Evolutionary conservation across 2,888 invertebrate species (phyloP), one percentile per base, ranked within the genome.

Genomic region (Pollenia griseotomentosa): DNA sequence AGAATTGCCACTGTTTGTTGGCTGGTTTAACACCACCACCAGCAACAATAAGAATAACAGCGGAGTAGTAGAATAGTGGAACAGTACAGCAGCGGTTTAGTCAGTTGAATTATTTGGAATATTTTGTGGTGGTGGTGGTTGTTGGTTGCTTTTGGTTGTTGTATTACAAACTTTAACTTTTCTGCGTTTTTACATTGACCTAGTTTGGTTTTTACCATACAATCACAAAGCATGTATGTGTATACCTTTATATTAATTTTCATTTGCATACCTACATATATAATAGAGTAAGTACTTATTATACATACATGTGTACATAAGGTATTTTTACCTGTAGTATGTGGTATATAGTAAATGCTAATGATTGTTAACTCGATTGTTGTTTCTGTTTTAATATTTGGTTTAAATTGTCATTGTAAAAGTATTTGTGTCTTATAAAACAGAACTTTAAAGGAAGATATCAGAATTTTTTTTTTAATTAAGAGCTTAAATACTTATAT

Each of bases 181-280:
- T 73, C 59, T 63, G 55, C 68, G 78, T 74, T 74, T 84, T 84
- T 65, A 84, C 87, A 82, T 84, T 87, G 87, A 82, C 87, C 87
- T 65, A 87, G 81, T 87, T 87, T 73, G 48, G 40, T n/a, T 84
- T 70, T 75, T 66, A n/a, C 42, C 48, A 68, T 44, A 75, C 46
- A 82, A 48, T n/a, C 48, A 42, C 51, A 51, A 42, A 61, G 61
- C 44, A 61, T 19, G 9, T 23, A 59, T 73, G n/a, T 48, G 23
- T 14, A 8, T 65, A 48, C n/a, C 23, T 57, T 44, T 46, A 57
- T 11, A 46, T 23, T 33, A 46, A 48, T 46, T 74, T 46, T 12
- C 8, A 51, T 59, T 14, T 23, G 14, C 33, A n/a, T 48, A 68
- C 19, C 2, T 51, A 33, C 6, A 33, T 33, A 33, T 33, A 6